These are phyloP conservation scores for Trachops cirrhosus DNA, from an alignment of 2,797 vertebrate species.

Conservation along the genomic window DNA sequence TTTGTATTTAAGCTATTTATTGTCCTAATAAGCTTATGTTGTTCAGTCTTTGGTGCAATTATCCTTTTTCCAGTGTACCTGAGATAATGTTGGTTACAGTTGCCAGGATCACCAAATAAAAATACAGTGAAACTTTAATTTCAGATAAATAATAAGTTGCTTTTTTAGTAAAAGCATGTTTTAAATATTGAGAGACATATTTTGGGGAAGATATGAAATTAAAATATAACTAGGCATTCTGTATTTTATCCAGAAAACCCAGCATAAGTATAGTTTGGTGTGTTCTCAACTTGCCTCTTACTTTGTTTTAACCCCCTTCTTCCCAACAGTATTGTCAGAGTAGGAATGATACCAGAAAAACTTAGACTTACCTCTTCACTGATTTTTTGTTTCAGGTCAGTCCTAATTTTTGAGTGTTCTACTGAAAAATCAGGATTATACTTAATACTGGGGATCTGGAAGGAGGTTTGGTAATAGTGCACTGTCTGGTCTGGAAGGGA, in stretches of 20 bases:
- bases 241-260: neutral
- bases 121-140: conserved; percentile 22
- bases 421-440: conserved; percentile 72
- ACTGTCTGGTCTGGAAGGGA: conserved; percentile 76
- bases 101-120: neutral
- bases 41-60: neutral
- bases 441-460: conserved; percentile 74
- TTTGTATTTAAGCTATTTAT: neutral
- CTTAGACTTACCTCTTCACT: conserved; percentile 77
- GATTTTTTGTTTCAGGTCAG: conserved; percentile 73
- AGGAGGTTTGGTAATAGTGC: conserved; percentile 78
- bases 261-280: neutral
- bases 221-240: neutral
- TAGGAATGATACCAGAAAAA: neutral
- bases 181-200: neutral
- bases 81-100: neutral
- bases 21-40: neutral
- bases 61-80: neutral
- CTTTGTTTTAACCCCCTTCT: neutral
- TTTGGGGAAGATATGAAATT: neutral
- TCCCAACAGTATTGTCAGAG: neutral
- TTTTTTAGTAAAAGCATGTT: neutral
- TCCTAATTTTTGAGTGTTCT: conserved; percentile 78
- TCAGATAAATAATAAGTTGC: neutral
- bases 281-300: neutral